Conservation (phyloP, 2,888 invertebrate genomes). For the Polia nebulosa region DNA sequence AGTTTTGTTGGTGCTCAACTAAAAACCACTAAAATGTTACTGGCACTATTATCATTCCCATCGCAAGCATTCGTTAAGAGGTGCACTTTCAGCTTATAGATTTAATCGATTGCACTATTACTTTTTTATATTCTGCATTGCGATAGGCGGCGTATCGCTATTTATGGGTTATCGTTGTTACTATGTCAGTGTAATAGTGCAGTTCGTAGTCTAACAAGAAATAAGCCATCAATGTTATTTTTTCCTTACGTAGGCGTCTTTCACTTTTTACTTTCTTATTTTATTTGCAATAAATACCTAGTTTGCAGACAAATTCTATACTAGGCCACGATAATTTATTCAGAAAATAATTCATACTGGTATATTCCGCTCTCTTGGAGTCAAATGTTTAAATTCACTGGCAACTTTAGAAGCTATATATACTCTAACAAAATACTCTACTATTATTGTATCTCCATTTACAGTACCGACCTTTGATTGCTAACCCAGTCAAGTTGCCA, state of each 20-base stretch:
- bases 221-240: no score
- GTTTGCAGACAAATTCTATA: no score
- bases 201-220: no score
- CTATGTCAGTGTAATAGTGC: background rate
- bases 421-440: background rate
- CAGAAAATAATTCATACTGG: no score
- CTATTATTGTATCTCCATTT: background rate
- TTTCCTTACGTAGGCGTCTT: no score
- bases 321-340: background rate
- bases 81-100: background rate
- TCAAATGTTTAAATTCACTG: background rate
- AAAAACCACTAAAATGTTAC: background rate
- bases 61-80: background rate
- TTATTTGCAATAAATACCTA: background rate
- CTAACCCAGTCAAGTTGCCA: slow-evolving; percentile 9
- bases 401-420: background rate
- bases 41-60: background rate
- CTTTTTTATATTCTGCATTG: background rate
- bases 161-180: slow-evolving; percentile 16
- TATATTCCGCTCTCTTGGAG: background rate
- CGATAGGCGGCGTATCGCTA: background rate
- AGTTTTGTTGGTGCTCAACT: background rate
- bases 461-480: slow-evolving; percentile 10
- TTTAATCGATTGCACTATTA: slow-evolving; percentile 1
- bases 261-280: background rate